A percentile compares a stretch with the other conserved stretches of the same genome.
Conservation (phyloP, 2,888 invertebrate genomes). For the Periphyllus acericola region DNA sequence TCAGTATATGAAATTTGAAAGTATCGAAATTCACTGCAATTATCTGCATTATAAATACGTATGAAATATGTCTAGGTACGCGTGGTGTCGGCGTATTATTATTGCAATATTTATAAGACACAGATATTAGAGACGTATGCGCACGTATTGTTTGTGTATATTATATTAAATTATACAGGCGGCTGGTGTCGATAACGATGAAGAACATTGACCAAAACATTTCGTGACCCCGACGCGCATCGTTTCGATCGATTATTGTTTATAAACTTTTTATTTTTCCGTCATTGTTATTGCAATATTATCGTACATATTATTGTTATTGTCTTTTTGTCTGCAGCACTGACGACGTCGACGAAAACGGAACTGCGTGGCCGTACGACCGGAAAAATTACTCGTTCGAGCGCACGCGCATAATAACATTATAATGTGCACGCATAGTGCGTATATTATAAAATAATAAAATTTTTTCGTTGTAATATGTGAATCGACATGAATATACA, state of each 20-base stretch:
- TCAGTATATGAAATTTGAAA: no score
- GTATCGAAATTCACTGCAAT: no score
- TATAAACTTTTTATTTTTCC: conserved; percentile 23
- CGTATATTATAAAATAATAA: no score
- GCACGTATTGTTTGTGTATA: background rate
- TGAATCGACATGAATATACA: background rate
- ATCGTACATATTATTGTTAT: no score
- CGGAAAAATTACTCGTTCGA: background rate
- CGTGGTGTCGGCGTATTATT: no score
- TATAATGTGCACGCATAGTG: background rate
- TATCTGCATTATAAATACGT: no score
- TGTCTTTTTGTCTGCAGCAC: no score
- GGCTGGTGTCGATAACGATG: background rate
- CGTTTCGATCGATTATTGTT: conserved; percentile 13
- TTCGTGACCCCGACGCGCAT: background rate
- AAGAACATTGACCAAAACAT: background rate
- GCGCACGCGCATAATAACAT: background rate
- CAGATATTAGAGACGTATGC: no score
- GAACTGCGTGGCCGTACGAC: background rate
- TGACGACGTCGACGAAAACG: background rate
- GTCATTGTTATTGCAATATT: conserved; percentile 15
- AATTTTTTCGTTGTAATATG: no score
- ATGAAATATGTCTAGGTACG: no score
- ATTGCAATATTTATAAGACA: no score
- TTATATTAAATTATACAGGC: no score